phyloP scores from a whole-genome alignment of 2,797 vertebrate genomes.

The Falco novaeseelandiae region DNA sequence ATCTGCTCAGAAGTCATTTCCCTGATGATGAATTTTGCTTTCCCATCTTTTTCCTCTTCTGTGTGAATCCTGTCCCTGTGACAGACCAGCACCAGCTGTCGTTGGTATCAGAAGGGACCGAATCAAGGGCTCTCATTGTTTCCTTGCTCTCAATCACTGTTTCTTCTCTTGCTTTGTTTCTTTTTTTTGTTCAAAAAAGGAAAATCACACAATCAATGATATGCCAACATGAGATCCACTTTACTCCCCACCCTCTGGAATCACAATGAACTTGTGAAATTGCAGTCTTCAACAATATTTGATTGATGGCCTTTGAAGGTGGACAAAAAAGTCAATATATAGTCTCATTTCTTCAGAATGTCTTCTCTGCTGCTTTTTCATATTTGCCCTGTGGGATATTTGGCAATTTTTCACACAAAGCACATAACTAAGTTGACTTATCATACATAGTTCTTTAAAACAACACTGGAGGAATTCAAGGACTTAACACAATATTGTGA shows the following conservation, averaged over 20 bases:
- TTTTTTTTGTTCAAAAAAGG: neutral
- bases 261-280: neutral
- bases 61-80: neutral
- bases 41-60: neutral
- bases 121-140: neutral
- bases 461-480: conserved; percentile 14
- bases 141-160: neutral
- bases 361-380: conserved; percentile 21
- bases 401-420: conserved; percentile 37
- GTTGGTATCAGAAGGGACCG: neutral
- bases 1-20: neutral
- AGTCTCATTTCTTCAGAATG: conserved; percentile 19
- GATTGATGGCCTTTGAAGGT: conserved; percentile 27
- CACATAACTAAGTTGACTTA: conserved; percentile 31
- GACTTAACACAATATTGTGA: conserved; percentile 14
- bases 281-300: neutral
- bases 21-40: neutral
- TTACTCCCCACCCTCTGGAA: neutral
- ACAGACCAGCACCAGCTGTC: neutral
- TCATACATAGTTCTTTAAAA: conserved; percentile 4
- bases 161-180: neutral
- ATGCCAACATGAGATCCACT: neutral
- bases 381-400: conserved; percentile 44
- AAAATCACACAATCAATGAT: neutral
- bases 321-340: conserved; percentile 42